Percentiles rank a stretch among this genome's conserved stretches.
Evolutionary conservation across 2,888 invertebrate species (phyloP).

Genomic region (Scotopteryx bipunctaria): DNA sequence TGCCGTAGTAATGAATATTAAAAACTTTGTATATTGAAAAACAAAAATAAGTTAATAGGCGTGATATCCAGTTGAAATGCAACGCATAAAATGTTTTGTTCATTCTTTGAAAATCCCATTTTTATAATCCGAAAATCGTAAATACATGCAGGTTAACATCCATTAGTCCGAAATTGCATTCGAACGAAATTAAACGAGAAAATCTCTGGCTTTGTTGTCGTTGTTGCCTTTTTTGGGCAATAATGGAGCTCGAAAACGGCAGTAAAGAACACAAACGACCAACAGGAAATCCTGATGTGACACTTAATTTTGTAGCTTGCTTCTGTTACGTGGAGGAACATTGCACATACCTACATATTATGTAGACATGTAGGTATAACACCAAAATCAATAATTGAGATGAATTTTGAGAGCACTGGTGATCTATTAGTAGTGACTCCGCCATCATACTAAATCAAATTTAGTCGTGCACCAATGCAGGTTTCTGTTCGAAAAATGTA

Average conservation of each 20-base stretch:
- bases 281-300: constrained; percentile 50
- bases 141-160: constrained; percentile 37
- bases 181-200: constrained; percentile 55
- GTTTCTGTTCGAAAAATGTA: too few species aligned
- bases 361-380: too few species aligned
- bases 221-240: constrained; percentile 52
- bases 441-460: too few species aligned
- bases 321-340: constrained; percentile 30
- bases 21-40: background rate
- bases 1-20: background rate
- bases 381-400: too few species aligned
- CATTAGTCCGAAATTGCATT: constrained; percentile 51
- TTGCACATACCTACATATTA: too few species aligned
- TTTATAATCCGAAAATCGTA: constrained; percentile 24
- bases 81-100: constrained; percentile 8
- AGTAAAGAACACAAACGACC: constrained; percentile 47
- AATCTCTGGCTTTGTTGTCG: constrained; percentile 40
- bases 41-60: background rate
- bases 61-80: background rate
- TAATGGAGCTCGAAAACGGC: constrained; percentile 52
- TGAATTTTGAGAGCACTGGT: too few species aligned
- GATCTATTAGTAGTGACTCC: too few species aligned
- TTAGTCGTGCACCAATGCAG: too few species aligned
- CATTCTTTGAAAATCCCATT: constrained; percentile 1
- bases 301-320: constrained; percentile 55